phyloP scores from a whole-genome alignment of 2,888 invertebrate species.

The Dynastes hyllus region DNA sequence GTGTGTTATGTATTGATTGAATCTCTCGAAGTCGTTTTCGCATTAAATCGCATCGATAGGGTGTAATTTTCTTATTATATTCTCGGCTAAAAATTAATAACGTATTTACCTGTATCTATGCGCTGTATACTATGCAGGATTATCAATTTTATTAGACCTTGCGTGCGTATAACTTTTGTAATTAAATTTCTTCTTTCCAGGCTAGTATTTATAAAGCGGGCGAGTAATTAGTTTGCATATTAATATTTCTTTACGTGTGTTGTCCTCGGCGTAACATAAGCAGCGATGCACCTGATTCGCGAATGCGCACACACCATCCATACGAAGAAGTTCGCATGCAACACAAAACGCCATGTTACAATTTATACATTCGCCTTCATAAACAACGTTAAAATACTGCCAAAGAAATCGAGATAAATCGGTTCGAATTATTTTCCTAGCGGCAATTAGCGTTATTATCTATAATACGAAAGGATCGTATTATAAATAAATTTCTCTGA shows the following conservation, averaged over 20 bases:
- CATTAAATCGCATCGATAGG: conserved; percentile 5
- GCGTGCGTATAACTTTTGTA: conserved; percentile 46
- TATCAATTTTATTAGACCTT: conserved; percentile 48
- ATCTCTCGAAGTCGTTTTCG: conserved; percentile 35
- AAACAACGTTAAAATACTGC: conserved; percentile 36
- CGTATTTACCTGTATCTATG: conserved; percentile 18
- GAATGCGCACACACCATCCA: not conserved
- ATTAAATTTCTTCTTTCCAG: conserved; percentile 51
- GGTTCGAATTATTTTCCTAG: not conserved
- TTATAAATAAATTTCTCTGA: conserved; percentile 13
- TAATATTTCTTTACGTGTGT: conserved; percentile 46
- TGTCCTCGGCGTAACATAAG: conserved; percentile 17
- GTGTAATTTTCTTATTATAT: conserved; percentile 49
- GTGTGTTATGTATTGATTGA: conserved; percentile 45
- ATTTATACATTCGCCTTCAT: conserved; percentile 21
- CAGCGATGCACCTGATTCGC: not conserved
- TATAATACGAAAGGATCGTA: not conserved
- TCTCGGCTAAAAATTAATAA: conserved; percentile 47
- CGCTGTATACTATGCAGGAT: conserved; percentile 45
- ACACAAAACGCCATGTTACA: not conserved
- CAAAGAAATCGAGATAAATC: conserved; percentile 27
- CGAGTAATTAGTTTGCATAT: conserved; percentile 51
- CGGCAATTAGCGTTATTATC: conserved; percentile 23
- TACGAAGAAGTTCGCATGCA: conserved; percentile 1
- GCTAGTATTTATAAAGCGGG: conserved; percentile 43